Evolutionary conservation across 2,113 vertebrate species (phyloP).

Genomic region (Psilopogon haemacephalus): DNA sequence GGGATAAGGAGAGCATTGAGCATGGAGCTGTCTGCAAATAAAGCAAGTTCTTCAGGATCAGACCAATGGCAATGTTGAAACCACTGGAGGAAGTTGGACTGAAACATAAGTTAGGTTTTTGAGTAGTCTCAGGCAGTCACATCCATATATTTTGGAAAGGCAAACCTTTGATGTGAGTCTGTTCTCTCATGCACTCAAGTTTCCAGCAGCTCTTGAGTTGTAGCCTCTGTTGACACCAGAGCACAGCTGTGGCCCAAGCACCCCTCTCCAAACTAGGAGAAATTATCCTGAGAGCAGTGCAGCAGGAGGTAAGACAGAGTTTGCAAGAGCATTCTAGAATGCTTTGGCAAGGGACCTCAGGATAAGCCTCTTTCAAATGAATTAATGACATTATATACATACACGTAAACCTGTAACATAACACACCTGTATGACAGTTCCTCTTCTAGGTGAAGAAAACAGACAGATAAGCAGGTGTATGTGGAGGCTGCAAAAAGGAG

Average conservation of each 20-base stretch:
- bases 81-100: background rate
- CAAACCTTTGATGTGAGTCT: background rate
- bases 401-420: background rate
- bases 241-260: fast-evolving
- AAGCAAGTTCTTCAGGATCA: background rate
- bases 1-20: background rate
- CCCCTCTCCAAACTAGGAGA: background rate
- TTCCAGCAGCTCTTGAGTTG: background rate
- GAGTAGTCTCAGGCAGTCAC: background rate
- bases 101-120: background rate
- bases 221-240: background rate
- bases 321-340: background rate
- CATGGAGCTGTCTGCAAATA: background rate
- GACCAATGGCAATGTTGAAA: background rate
- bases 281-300: background rate
- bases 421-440: background rate
- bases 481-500: background rate
- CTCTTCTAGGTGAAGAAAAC: background rate
- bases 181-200: fast-evolving
- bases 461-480: background rate
- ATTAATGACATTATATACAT: background rate
- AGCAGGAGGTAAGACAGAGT: background rate
- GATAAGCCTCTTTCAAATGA: background rate
- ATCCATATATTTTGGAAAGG: background rate
- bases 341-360: background rate